These are phyloP conservation scores for Luehdorfia chinensis DNA, from an alignment of 1,140 invertebrate species.

Conservation along the genomic window DNA sequence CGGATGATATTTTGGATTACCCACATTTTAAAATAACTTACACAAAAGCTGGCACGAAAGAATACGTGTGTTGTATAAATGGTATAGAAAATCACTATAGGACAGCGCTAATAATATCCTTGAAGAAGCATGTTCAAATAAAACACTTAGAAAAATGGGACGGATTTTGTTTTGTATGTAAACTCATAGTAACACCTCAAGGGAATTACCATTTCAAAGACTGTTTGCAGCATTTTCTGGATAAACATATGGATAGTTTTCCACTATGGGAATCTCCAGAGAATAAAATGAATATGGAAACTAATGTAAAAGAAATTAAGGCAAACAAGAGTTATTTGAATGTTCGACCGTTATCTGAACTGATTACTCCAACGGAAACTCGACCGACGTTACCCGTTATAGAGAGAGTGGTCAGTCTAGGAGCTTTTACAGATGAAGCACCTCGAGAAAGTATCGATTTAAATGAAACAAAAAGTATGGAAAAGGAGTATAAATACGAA, in stretches of 20 bases:
- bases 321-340: conserved; percentile 34
- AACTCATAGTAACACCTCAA: conserved; percentile 62
- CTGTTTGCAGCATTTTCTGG: conserved; percentile 58
- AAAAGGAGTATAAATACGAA: conserved; percentile 46
- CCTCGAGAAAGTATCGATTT: conserved; percentile 22
- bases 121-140: conserved; percentile 62
- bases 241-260: conserved; percentile 60
- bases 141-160: conserved; percentile 66
- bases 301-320: background rate
- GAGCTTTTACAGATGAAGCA: conserved; percentile 18
- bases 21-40: conserved; percentile 60
- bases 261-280: conserved; percentile 28
- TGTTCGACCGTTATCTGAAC: conserved; percentile 51
- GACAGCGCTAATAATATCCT: conserved; percentile 55
- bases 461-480: conserved; percentile 12
- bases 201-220: conserved; percentile 54
- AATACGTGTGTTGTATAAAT: conserved; percentile 67
- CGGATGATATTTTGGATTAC: conserved; percentile 44
- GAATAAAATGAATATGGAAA: background rate
- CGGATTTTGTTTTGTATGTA: conserved; percentile 63
- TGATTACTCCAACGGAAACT: conserved; percentile 27
- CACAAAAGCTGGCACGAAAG: conserved; percentile 42
- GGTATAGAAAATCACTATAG: conserved; percentile 49
- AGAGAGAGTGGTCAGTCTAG: conserved; percentile 55
- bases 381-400: conserved; percentile 40